Percentiles rank a stretch among this genome's conserved stretches.
Evolutionary conservation across 1,140 invertebrate species (phyloP).

Genomic region (Drosophila melanogaster): Release_6_plus_ISO1_MT NT_033777.3:15561501-15562000

Average conservation of each 20-base stretch:
- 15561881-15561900: slow-evolving; percentile 4
- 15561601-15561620: slow-evolving; percentile 13
- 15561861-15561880: slow-evolving; percentile 10
- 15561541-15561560: slow-evolving; percentile 7
- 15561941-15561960: slow-evolving; percentile 6
- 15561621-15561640: slow-evolving; percentile 21
- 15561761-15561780: slow-evolving; percentile 63
- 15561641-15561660: slow-evolving; percentile 43
- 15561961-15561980: background rate
- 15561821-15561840: slow-evolving; percentile 47
- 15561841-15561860: slow-evolving; percentile 24
- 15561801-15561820: slow-evolving; percentile 61
- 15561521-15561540: slow-evolving; percentile 37
- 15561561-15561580: slow-evolving; percentile 51
- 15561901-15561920: slow-evolving; percentile 26
- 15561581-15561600: slow-evolving; percentile 56
- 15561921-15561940: slow-evolving; percentile 33
- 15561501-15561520: slow-evolving; percentile 74
- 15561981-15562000: background rate
- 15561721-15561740: slow-evolving; percentile 43
- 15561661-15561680: slow-evolving; percentile 51
- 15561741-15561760: slow-evolving; percentile 51
- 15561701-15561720: slow-evolving; percentile 21
- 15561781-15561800: slow-evolving; percentile 72
- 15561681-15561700: slow-evolving; percentile 32